Evolutionary conservation across 2,797 vertebrate species (phyloP).

Genomic region (Octomys mimax): DNA sequence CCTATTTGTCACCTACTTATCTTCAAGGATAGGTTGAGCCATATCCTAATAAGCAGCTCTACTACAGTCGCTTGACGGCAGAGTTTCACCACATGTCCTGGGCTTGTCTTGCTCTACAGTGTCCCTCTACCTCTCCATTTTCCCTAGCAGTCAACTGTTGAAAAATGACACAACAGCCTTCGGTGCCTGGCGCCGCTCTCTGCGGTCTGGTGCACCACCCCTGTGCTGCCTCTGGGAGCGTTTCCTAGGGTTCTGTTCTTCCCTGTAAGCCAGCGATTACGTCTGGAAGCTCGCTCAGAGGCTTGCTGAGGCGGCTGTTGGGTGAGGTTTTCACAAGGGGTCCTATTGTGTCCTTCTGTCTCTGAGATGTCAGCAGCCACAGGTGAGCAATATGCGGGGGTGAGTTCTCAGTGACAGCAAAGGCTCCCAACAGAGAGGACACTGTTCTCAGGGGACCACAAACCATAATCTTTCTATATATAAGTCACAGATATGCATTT

Average conservation of each 20-base stretch:
- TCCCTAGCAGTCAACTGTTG: not conserved
- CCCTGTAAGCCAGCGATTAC: not conserved
- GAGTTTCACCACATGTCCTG: fast-evolving
- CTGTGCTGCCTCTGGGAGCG: not conserved
- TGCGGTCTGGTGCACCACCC: not conserved
- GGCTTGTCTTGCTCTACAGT: not conserved
- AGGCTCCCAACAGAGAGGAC: not conserved
- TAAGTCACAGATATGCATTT: not conserved
- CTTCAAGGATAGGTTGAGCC: not conserved
- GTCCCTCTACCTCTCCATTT: not conserved
- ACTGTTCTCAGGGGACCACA: not conserved
- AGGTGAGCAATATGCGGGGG: not conserved
- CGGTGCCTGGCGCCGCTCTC: not conserved
- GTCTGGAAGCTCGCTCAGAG: not conserved
- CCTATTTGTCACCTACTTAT: not conserved
- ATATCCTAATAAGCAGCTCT: not conserved
- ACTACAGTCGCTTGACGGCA: too few species aligned
- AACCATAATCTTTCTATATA: not conserved
- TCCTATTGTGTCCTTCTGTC: not conserved
- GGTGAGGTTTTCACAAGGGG: not conserved
- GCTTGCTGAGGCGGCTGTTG: not conserved
- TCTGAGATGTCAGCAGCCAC: not conserved
- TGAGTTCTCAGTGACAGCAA: not conserved
- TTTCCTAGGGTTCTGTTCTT: not conserved
- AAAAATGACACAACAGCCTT: not conserved